Percentiles rank a stretch among this genome's conserved stretches.
These are phyloP conservation scores for Garrulus glandarius DNA, from an alignment of 2,797 vertebrate species.

Conservation along the genomic window DNA sequence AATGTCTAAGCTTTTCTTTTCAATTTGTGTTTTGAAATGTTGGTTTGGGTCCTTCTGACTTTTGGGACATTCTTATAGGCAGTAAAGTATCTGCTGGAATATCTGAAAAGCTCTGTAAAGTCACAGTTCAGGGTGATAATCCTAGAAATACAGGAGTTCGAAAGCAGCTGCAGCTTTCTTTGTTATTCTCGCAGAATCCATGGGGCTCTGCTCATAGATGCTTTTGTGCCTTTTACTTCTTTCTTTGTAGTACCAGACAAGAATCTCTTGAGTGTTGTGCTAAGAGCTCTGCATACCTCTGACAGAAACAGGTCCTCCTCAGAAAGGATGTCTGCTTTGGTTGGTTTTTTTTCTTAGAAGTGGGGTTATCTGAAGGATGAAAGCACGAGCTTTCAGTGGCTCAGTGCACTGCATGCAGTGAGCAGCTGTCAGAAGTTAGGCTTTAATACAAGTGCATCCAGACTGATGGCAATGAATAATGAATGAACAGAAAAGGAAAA, in stretches of 20 bases:
- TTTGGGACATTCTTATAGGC: not conserved
- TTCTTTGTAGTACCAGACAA: not conserved
- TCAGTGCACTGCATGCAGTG: not conserved
- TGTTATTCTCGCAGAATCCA: not conserved
- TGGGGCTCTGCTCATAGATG: not conserved
- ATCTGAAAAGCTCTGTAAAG: not conserved
- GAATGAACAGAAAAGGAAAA: slow-evolving; percentile 8
- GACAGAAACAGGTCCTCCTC: not conserved
- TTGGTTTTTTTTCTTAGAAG: not conserved
- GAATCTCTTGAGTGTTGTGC: not conserved
- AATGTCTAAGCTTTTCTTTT: not conserved
- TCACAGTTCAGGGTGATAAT: not conserved
- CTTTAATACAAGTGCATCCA: not conserved
- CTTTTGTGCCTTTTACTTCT: not conserved
- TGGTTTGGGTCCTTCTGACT: not conserved
- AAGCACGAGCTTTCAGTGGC: not conserved
- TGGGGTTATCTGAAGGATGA: not conserved
- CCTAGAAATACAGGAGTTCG: not conserved
- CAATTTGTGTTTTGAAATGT: not conserved
- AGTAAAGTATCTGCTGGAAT: not conserved
- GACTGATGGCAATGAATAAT: slow-evolving; percentile 9
- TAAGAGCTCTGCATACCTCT: not conserved
- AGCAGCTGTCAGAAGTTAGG: slow-evolving; percentile 15
- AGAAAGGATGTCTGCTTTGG: not conserved
- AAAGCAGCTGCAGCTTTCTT: not conserved